Evolutionary conservation across 92 coral and sea anemone genomes (phyloP).

Genomic region (Scolanthus callimorphus): DNA sequence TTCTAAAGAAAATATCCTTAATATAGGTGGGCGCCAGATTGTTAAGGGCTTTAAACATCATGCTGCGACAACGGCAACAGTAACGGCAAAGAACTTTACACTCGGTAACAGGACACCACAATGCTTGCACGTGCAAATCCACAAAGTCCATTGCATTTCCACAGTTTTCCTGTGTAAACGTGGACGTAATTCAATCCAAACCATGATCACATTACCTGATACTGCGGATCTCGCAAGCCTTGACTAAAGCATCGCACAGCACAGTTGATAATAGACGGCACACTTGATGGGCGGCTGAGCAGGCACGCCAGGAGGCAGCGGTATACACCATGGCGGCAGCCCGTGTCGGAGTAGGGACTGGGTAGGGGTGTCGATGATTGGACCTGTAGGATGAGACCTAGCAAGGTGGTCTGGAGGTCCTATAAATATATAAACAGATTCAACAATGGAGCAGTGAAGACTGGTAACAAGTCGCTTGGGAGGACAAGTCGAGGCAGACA

Average conservation of each 20-base stretch:
- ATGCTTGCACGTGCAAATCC: too few relatives aligned
- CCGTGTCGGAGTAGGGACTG: conserved; percentile 61
- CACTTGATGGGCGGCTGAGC: conserved; percentile 47
- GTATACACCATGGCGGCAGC: conserved; percentile 79
- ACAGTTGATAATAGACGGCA: conserved; percentile 69
- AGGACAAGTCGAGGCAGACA: too few relatives aligned
- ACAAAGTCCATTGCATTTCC: too few relatives aligned
- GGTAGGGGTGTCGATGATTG: conserved; percentile 60
- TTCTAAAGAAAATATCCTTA: too few relatives aligned
- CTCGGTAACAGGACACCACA: too few relatives aligned
- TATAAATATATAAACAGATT: conserved; percentile 5
- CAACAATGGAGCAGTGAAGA: too few relatives aligned
- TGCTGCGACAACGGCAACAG: too few relatives aligned
- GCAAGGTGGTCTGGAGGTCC: conserved; percentile 64
- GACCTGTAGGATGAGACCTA: conserved; percentile 59
- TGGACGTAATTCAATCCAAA: too few relatives aligned
- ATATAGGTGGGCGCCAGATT: background rate
- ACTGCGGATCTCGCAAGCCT: conserved; percentile 69
- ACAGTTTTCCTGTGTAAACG: too few relatives aligned
- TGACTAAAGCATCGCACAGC: conserved; percentile 68
- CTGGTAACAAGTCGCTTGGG: too few relatives aligned
- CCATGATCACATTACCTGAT: conserved; percentile 55
- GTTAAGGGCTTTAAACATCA: too few relatives aligned
- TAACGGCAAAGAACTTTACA: too few relatives aligned
- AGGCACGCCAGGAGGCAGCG: conserved; percentile 60